A percentile compares a stretch with the other conserved stretches of the same genome.
Evolutionary conservation across 2,888 invertebrate species (phyloP).

Genomic region (Thymelicus sylvestris): DNA sequence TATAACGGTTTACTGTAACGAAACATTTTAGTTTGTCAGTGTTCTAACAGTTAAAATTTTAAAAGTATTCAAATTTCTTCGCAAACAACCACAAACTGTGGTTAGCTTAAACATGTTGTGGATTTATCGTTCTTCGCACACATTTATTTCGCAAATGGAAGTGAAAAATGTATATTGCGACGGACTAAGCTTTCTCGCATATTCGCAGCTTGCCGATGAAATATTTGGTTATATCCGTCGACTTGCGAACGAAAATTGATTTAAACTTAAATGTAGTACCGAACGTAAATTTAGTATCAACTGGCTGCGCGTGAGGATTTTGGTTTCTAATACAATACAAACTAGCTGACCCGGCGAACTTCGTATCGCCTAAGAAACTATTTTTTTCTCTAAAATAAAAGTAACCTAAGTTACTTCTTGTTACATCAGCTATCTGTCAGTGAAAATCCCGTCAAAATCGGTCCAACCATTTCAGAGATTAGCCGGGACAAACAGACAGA

Average conservation of each 20-base stretch:
- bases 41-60: not conserved
- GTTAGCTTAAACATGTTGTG: conserved; percentile 19
- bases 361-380: too few relatives aligned
- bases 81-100: conserved; percentile 6
- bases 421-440: too few relatives aligned
- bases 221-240: conserved; percentile 19
- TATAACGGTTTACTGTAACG: too few relatives aligned
- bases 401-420: too few relatives aligned
- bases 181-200: conserved; percentile 15
- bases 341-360: too few relatives aligned
- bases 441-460: too few relatives aligned
- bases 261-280: conserved; percentile 4
- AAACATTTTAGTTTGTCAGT: not conserved
- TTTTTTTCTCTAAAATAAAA: too few relatives aligned
- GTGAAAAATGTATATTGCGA: conserved; percentile 24
- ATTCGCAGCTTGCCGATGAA: conserved; percentile 21
- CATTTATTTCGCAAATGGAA: conserved; percentile 23
- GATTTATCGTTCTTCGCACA: conserved; percentile 22
- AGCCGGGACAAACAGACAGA: too few relatives aligned
- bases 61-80: conserved; percentile 1
- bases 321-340: too few relatives aligned
- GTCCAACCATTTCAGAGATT: too few relatives aligned
- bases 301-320: too few relatives aligned
- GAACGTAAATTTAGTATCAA: not conserved
- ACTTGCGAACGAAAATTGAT: conserved; percentile 19